A percentile compares a stretch with the other conserved stretches of the same genome.
These are phyloP conservation scores for Dichetophora obliterata DNA, from an alignment of 2,888 invertebrate species.

Conservation along the genomic window DNA sequence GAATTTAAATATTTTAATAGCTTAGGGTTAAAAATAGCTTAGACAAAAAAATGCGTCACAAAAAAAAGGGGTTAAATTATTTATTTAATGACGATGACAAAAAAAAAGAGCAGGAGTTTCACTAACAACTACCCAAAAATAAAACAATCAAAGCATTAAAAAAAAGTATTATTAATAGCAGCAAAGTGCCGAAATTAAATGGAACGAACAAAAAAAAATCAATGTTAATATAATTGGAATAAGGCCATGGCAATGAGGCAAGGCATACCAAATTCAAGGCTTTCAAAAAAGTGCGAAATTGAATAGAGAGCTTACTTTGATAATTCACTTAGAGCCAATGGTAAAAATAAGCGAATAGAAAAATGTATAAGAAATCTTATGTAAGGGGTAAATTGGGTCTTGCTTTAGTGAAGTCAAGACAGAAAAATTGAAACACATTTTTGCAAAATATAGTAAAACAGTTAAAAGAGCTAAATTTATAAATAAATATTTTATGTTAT, in stretches of 20 bases:
- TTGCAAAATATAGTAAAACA: no score
- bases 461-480: no score
- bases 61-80: neutral
- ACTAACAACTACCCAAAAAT: neutral
- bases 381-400: no score
- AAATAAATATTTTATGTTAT: no score
- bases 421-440: no score
- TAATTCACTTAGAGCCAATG: no score
- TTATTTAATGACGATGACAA: neutral
- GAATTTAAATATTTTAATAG: constrained; percentile 24
- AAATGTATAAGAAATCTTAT: no score
- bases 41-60: neutral
- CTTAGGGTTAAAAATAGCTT: neutral
- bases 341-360: no score
- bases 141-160: neutral
- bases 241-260: neutral
- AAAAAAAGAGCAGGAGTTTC: neutral
- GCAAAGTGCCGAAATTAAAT: neutral
- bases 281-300: no score
- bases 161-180: constrained; percentile 4
- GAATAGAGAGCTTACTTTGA: no score
- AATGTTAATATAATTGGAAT: neutral
- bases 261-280: no score
- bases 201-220: neutral
- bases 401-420: no score